phyloP scores from a whole-genome alignment of 2,888 invertebrate genomes.

The Palloptera scutellata region DNA sequence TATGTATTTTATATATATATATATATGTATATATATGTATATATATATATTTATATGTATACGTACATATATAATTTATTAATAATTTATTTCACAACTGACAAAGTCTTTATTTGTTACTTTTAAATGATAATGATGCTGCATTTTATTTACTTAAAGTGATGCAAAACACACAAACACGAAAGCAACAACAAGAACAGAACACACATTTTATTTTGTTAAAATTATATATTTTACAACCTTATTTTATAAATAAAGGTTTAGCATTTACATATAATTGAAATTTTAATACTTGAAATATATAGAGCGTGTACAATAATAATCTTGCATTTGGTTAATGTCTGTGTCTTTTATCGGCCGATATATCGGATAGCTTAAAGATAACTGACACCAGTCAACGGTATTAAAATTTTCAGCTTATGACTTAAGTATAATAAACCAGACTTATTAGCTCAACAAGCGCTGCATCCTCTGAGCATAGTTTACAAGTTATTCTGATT shows the following conservation, averaged over 20 bases:
- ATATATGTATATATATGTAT: constrained; percentile 32
- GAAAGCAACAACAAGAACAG: neutral
- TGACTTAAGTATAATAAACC: too few relatives aligned
- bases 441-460: too few relatives aligned
- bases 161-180: constrained; percentile 16
- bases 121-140: constrained; percentile 19
- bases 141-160: too few relatives aligned
- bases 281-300: neutral
- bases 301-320: too few relatives aligned
- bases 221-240: constrained; percentile 38
- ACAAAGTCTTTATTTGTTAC: neutral
- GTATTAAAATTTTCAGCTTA: too few relatives aligned
- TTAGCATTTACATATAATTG: constrained; percentile 37
- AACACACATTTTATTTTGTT: constrained; percentile 27
- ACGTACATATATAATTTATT: constrained; percentile 18
- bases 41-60: too few relatives aligned
- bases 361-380: too few relatives aligned
- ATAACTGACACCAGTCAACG: too few relatives aligned
- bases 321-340: too few relatives aligned
- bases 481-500: too few relatives aligned
- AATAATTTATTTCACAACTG: constrained; percentile 14
- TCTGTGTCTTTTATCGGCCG: too few relatives aligned
- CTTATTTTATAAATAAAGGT: constrained; percentile 63
- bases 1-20: constrained; percentile 37
- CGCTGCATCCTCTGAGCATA: too few relatives aligned